phyloP scores from a whole-genome alignment of 2,888 invertebrate genomes.

The Chydorus sphaericus region DNA sequence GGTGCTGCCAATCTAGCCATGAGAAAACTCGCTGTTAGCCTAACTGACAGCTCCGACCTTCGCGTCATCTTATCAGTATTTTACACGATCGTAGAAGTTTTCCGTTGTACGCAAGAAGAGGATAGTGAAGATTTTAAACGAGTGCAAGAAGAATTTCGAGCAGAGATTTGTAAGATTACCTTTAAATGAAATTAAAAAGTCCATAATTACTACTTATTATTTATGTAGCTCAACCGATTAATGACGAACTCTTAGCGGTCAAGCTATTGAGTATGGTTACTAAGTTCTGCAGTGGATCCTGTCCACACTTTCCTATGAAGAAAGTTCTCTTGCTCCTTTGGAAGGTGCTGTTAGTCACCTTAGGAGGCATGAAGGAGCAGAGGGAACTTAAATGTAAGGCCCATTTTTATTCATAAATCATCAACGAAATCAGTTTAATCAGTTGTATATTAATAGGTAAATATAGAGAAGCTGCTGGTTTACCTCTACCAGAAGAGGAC shows the following conservation, averaged over 20 bases:
- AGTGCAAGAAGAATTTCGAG: slow-evolving; percentile 40
- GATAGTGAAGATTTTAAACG: slow-evolving; percentile 26
- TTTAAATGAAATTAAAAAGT: background rate
- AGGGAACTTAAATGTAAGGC: slow-evolving; percentile 55
- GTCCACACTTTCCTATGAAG: slow-evolving; percentile 97
- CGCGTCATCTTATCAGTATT: slow-evolving; percentile 82
- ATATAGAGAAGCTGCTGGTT: slow-evolving; percentile 41
- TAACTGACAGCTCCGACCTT: slow-evolving; percentile 81
- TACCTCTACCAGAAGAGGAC: slow-evolving; percentile 73
- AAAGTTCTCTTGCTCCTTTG: slow-evolving; percentile 87
- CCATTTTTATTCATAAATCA: slow-evolving; percentile 16
- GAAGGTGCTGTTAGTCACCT: slow-evolving; percentile 81
- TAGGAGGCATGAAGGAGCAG: slow-evolving; percentile 79
- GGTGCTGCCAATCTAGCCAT: slow-evolving; percentile 54
- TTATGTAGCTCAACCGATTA: slow-evolving; percentile 36
- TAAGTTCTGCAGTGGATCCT: slow-evolving; percentile 84
- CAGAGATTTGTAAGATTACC: slow-evolving; percentile 37
- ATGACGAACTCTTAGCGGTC: slow-evolving; percentile 72
- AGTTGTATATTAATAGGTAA: slow-evolving; percentile 19
- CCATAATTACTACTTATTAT: slow-evolving; percentile 17
- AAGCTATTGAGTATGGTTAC: slow-evolving; percentile 92
- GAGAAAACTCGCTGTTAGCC: slow-evolving; percentile 59
- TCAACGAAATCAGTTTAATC: background rate
- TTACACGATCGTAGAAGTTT: slow-evolving; percentile 89
- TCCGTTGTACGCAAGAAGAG: slow-evolving; percentile 38